phyloP scores from a whole-genome alignment of 2,797 vertebrate genomes.

The Pelodytes ibericus region DNA sequence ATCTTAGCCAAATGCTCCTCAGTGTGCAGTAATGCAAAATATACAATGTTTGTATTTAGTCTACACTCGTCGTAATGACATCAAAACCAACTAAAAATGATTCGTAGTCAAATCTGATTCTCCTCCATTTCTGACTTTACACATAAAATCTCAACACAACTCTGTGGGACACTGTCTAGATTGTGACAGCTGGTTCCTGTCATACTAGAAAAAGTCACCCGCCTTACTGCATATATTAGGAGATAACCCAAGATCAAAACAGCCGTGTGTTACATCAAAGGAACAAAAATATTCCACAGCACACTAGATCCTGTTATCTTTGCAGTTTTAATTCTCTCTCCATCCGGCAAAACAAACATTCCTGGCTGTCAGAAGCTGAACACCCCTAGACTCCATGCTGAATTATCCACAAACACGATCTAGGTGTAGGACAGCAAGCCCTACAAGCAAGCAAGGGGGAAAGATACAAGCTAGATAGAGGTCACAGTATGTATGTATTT shows the following conservation, averaged over 20 bases:
- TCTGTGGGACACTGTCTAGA: constrained; percentile 26
- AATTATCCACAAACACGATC: no score
- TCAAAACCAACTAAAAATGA: no score
- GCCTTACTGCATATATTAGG: constrained; percentile 40
- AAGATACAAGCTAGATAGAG: no score
- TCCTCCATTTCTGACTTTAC: constrained; percentile 9
- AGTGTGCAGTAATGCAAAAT: no score
- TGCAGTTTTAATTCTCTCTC: constrained; percentile 40
- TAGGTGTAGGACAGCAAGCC: no score
- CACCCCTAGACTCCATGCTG: no score
- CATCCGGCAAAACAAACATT: constrained; percentile 49
- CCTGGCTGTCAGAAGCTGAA: constrained; percentile 32
- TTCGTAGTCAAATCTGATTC: no score
- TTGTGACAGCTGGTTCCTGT: constrained; percentile 52
- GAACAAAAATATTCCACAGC: constrained; percentile 44
- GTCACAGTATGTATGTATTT: no score
- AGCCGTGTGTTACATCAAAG: constrained; percentile 49
- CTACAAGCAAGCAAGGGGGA: no score
- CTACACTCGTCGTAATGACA: no score
- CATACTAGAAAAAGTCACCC: constrained; percentile 38
- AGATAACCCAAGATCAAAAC: constrained; percentile 52
- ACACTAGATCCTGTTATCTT: constrained; percentile 51
- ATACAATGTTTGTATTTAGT: no score
- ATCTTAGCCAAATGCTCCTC: no score
- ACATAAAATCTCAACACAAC: constrained; percentile 32